A percentile compares a stretch with the other conserved stretches of the same genome.
phyloP scores from a whole-genome alignment of 2,797 vertebrate genomes.

The Microctenopoma lineatum region DNA sequence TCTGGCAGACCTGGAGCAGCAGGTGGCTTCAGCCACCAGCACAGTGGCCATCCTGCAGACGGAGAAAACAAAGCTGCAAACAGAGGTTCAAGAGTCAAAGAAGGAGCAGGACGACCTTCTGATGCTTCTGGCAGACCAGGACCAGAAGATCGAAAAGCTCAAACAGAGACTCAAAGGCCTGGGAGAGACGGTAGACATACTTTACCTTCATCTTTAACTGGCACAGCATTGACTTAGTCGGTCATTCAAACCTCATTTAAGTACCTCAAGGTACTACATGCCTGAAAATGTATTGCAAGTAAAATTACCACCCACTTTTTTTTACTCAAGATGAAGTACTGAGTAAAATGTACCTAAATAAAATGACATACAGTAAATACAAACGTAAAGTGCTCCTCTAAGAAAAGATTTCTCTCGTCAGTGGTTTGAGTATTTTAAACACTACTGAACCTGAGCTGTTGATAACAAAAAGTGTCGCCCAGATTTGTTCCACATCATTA shows the following conservation, averaged over 20 bases:
- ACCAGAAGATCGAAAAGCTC: conserved; percentile 92
- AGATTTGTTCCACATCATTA: no score
- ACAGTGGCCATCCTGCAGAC: conserved; percentile 91
- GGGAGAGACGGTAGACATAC: conserved; percentile 86
- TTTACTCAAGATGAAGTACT: no score
- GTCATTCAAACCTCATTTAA: neutral
- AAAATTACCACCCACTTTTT: no score
- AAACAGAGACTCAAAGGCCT: conserved; percentile 90
- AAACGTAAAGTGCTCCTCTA: no score
- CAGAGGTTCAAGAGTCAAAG: conserved; percentile 92
- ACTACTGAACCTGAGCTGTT: no score
- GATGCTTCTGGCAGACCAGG: conserved; percentile 97
- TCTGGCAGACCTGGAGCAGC: conserved; percentile 85
- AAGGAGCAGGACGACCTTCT: conserved; percentile 98
- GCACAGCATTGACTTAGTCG: neutral
- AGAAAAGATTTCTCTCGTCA: no score
- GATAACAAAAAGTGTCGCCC: no score
- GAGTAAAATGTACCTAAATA: no score
- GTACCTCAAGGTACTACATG: neutral
- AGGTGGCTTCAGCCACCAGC: conserved; percentile 90
- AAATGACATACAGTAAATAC: no score
- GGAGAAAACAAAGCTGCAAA: conserved; percentile 89
- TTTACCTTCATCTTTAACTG: neutral
- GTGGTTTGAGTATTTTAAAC: no score
- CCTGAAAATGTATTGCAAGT: neutral